Conservation (phyloP, 2,113 vertebrate genomes). For the Arizona elegans region DNA sequence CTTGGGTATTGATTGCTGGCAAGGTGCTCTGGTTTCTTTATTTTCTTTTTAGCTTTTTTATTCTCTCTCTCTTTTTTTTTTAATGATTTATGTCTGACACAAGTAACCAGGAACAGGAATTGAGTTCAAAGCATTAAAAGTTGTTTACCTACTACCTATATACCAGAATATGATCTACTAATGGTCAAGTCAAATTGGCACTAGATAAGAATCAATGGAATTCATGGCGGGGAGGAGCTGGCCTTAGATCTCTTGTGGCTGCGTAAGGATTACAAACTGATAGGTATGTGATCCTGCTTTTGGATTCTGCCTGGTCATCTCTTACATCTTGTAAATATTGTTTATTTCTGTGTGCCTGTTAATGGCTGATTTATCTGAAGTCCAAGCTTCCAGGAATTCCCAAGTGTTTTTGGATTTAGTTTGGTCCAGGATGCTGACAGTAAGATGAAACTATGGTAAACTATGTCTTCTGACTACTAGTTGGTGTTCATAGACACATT, state of each 20-base stretch:
- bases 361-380: background rate
- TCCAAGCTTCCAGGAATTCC: background rate
- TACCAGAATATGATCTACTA: background rate
- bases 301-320: background rate
- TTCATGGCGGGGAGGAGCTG: background rate
- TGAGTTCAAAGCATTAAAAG: background rate
- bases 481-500: too few relatives aligned
- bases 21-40: background rate
- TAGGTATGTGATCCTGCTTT: background rate
- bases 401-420: too few relatives aligned
- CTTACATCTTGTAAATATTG: background rate
- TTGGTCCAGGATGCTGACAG: too few relatives aligned
- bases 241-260: background rate
- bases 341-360: background rate
- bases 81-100: background rate
- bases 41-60: background rate
- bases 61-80: background rate
- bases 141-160: too few relatives aligned
- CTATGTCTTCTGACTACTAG: too few relatives aligned
- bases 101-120: background rate
- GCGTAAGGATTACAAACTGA: background rate
- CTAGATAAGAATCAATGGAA: background rate
- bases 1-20: background rate
- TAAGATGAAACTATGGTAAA: too few relatives aligned
- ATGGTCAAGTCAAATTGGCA: background rate